Percentiles rank a stretch among this genome's conserved stretches.
Evolutionary conservation across 2,113 vertebrate species (phyloP).

Genomic region (Athene cunicularia): DNA sequence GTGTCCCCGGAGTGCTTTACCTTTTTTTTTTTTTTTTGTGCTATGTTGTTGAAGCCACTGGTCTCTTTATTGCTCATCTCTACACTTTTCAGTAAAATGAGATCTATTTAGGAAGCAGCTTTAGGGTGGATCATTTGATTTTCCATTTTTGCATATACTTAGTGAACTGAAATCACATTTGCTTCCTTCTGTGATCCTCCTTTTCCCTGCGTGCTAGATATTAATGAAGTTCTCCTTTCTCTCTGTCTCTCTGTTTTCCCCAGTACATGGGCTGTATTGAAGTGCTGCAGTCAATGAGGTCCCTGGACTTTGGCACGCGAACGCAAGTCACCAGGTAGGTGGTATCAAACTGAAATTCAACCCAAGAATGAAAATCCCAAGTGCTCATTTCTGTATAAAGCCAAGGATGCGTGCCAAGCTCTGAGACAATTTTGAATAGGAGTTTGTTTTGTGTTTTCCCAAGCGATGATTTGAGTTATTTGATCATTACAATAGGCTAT

Average conservation of each 20-base stretch:
- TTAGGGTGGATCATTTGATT: conserved; percentile 12
- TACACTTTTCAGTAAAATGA: background rate
- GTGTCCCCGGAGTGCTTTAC: background rate
- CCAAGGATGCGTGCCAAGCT: background rate
- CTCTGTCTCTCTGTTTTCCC: conserved; percentile 34
- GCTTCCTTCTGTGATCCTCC: background rate
- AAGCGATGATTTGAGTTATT: background rate
- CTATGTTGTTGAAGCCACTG: background rate
- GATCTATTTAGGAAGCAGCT: conserved; percentile 12
- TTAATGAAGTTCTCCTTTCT: background rate
- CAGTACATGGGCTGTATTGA: conserved; percentile 92
- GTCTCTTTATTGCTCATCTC: conserved; percentile 10
- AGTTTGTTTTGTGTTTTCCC: background rate
- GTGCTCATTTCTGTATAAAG: background rate
- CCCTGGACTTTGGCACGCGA: conserved; percentile 88
- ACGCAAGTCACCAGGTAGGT: conserved; percentile 93
- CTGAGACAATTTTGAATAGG: background rate
- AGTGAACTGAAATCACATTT: conserved; percentile 14
- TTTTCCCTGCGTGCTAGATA: background rate
- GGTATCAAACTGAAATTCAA: background rate
- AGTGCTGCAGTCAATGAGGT: conserved; percentile 92
- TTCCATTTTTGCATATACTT: conserved; percentile 19
- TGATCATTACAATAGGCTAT: background rate
- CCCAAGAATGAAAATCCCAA: background rate
- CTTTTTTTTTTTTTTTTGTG: background rate